These are phyloP conservation scores for Acholoe squamosa DNA, from an alignment of 2,888 invertebrate genomes.

Conservation along the genomic window DNA sequence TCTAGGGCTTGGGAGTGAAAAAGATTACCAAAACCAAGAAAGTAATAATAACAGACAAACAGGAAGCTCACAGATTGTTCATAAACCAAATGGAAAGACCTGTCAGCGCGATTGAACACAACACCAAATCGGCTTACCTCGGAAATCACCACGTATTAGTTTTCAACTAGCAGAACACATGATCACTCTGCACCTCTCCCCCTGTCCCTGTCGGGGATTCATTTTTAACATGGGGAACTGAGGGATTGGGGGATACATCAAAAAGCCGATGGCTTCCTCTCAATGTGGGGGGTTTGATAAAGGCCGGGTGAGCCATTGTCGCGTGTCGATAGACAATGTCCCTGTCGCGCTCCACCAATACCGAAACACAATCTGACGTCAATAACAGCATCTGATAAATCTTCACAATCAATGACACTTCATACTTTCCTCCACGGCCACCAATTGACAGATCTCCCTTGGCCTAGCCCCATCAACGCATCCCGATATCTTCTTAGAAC, in stretches of 20 bases:
- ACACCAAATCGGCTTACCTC: not conserved
- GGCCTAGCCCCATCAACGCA: not conserved
- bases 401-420: not conserved
- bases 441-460: conserved; percentile 16
- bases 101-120: not conserved
- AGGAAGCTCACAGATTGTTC: conserved; percentile 26
- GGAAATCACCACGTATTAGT: not conserved
- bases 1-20: not conserved
- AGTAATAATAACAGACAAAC: not conserved
- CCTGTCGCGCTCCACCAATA: conserved; percentile 12
- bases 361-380: not conserved
- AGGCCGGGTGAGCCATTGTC: not conserved
- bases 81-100: not conserved
- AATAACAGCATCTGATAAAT: conserved; percentile 17
- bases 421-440: not conserved
- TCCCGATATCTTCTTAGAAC: not conserved
- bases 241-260: too few relatives aligned
- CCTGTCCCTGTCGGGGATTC: not conserved
- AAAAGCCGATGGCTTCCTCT: too few relatives aligned
- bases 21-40: not conserved
- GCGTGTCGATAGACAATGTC: not conserved
- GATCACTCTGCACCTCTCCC: not conserved
- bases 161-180: not conserved
- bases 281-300: too few relatives aligned
- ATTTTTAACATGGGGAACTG: not conserved